Conservation (phyloP, 1,140 invertebrate species). For the Plectrocnemia conspersa region DNA sequence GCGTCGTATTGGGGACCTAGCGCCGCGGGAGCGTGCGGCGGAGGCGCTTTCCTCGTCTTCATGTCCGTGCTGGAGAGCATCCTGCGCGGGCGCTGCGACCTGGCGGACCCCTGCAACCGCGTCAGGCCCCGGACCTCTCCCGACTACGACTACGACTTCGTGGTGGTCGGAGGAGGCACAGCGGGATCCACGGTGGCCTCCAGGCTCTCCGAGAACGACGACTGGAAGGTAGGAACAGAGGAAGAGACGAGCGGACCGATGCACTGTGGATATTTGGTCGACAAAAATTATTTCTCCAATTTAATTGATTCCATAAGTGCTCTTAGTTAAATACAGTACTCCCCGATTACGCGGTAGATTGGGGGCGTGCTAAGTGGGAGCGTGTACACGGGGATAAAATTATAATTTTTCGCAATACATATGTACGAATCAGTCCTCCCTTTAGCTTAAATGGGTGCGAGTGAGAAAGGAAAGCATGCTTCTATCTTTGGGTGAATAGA, state of each 20-base stretch:
- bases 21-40: slow-evolving; percentile 67
- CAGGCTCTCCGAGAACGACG: slow-evolving; percentile 57
- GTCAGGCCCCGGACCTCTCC: slow-evolving; percentile 2
- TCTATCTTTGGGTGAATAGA: too few species aligned
- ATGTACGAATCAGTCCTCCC: too few species aligned
- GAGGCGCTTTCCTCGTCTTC: slow-evolving; percentile 68
- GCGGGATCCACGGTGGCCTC: slow-evolving; percentile 78
- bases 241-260: too few species aligned
- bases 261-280: not conserved
- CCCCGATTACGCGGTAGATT: too few species aligned
- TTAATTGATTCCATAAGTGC: not conserved
- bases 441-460: too few species aligned
- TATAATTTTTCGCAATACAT: too few species aligned
- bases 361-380: too few species aligned
- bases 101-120: slow-evolving; percentile 43
- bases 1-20: slow-evolving; percentile 51
- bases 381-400: too few species aligned
- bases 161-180: slow-evolving; percentile 76
- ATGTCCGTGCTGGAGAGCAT: slow-evolving; percentile 81
- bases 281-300: not conserved
- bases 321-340: not conserved
- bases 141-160: slow-evolving; percentile 67
- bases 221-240: slow-evolving; percentile 51
- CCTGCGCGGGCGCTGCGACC: slow-evolving; percentile 73
- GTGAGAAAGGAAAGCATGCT: too few species aligned